Evolutionary conservation across 64 coral and sea anemone species (phyloP), one percentile per base, ranked within the genome.

Genomic region (Platygyra sinensis): DNA sequence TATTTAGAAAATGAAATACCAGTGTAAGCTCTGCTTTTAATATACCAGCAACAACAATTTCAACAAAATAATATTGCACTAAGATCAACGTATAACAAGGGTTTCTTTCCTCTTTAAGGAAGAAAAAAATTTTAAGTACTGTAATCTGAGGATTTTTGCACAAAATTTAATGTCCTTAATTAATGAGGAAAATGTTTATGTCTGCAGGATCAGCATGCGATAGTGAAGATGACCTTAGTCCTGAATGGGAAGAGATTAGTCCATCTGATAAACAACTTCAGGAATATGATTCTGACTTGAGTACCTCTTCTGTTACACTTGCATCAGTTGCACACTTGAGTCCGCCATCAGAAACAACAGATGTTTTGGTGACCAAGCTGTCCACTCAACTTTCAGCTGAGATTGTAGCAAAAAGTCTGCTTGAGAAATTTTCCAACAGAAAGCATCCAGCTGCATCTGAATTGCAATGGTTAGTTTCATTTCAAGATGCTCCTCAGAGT

Each of bases 401-500:
- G 54, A 82, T 87, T 69, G 96, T 98, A 30, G 96, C 96, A 1
- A 95, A 95, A 55, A 95, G 82, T 57, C 83, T 98, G 16, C 78
- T 98, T 8, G 80, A 98, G 83, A 98, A 98, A 59, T 94, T 98
- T 78, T 82, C 93, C 9, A 93, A 90, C 50, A 95, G 80, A 19
- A 98, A 94, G 52, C 90, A 98, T 51, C 90, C 93, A 22, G 85
- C 91, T 52, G 93, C 96, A 30, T 92, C 80, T 51, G 97, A 99
- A 61, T 77, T 99, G 17, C 94, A 99, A 6, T 99, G 97, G 75
- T 31, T 96, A 82, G 97, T 99, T 5, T 93, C 97, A 52, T 94
- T 93, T 60, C 85, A 99, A 78, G 97, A 99, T 79, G 97, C 92
- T 10, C 97, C 97, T 16, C 97, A 99, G 59, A 89, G 87, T 8